These are phyloP conservation scores for Agrochola litura DNA, from an alignment of 2,888 invertebrate species.

Conservation along the genomic window DNA sequence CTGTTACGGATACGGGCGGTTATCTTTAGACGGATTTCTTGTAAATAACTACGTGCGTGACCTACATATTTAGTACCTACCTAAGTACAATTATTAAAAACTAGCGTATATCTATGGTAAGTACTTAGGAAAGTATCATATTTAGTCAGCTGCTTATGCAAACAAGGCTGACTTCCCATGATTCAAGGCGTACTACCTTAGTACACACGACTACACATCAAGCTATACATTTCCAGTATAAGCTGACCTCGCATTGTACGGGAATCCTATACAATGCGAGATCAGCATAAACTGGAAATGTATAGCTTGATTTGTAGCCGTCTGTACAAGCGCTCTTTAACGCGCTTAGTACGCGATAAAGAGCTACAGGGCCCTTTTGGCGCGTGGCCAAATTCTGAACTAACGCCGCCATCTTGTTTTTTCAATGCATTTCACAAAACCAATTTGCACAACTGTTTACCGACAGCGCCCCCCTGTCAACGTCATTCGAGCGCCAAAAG, in stretches of 20 bases:
- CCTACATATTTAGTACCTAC: not conserved
- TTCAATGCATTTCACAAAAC: not conserved
- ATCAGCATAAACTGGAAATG: no score
- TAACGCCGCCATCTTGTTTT: not conserved
- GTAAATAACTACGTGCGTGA: not conserved
- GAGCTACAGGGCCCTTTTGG: not conserved
- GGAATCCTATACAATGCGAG: no score
- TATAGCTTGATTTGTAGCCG: no score
- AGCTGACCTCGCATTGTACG: no score
- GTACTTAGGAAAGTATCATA: not conserved
- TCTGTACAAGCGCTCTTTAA: no score
- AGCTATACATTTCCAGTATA: no score
- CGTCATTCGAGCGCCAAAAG: not conserved
- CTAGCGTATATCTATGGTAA: no score
- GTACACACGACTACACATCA: no score
- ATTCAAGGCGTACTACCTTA: not conserved
- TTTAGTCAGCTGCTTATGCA: not conserved
- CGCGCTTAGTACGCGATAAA: no score
- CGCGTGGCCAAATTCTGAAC: not conserved
- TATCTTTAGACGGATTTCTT: constrained; percentile 5
- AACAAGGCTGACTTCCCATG: not conserved
- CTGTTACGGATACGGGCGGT: no score
- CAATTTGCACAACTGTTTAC: not conserved
- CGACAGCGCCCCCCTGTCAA: not conserved
- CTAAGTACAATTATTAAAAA: no score